These are phyloP conservation scores for Cryptoprocta ferox DNA, from an alignment of 2,797 vertebrate genomes.

Conservation along the genomic window DNA sequence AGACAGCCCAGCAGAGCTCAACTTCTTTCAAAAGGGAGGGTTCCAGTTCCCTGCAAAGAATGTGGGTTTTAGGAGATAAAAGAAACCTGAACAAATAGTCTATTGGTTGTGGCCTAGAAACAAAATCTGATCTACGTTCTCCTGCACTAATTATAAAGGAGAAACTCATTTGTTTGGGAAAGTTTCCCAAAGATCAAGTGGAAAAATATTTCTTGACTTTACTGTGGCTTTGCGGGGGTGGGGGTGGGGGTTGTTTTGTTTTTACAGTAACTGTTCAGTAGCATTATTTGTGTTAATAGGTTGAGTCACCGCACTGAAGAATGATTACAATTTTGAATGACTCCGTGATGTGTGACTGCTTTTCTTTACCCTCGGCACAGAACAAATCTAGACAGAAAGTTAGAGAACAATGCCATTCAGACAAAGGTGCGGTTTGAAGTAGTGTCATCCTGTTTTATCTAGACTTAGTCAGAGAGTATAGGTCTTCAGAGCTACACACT, in stretches of 20 bases:
- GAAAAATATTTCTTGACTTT: conserved; percentile 82
- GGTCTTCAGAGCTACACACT: neutral
- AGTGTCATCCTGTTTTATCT: neutral
- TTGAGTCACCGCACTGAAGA: conserved; percentile 48
- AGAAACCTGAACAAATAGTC: conserved; percentile 82
- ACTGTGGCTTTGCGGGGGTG: conserved; percentile 59
- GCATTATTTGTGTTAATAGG: conserved; percentile 48
- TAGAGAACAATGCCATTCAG: neutral
- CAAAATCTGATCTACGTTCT: conserved; percentile 81
- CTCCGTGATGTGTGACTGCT: neutral
- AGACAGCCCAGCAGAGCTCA: conserved; percentile 84
- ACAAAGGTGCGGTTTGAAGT: neutral
- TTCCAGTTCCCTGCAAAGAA: conserved; percentile 85
- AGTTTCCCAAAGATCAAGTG: conserved; percentile 84
- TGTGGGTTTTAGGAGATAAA: conserved; percentile 85
- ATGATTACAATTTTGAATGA: conserved; percentile 41
- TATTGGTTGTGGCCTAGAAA: conserved; percentile 85
- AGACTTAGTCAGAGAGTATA: neutral
- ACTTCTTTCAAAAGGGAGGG: conserved; percentile 84
- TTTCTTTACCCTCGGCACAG: neutral
- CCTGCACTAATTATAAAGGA: conserved; percentile 80
- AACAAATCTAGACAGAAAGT: neutral
- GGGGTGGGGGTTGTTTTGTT: neutral
- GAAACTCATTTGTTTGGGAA: conserved; percentile 82
- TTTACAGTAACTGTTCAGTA: neutral